phyloP scores from a whole-genome alignment of 2,888 invertebrate genomes.

The Philaethria dido region DNA sequence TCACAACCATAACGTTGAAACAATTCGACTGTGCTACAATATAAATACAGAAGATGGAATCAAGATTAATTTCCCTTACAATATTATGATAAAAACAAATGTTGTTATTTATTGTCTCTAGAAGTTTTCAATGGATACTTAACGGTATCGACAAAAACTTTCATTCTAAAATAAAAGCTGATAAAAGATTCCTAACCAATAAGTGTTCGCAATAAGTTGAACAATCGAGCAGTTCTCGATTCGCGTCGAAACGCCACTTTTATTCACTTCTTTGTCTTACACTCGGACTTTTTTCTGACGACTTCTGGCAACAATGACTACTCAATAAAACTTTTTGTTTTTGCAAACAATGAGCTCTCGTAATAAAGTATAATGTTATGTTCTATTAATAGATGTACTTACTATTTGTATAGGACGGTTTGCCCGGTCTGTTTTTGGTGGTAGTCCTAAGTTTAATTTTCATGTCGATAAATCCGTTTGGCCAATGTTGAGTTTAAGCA shows the following conservation, averaged over 20 bases:
- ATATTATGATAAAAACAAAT: neutral
- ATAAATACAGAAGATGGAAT: neutral
- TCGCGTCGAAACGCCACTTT: slow-evolving; percentile 25
- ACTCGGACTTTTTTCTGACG: slow-evolving; percentile 3
- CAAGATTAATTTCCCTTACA: neutral
- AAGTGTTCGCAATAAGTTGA: slow-evolving; percentile 31
- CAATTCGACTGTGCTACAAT: too few relatives aligned
- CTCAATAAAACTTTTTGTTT: neutral
- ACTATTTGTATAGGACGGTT: too few relatives aligned
- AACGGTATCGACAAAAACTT: slow-evolving; percentile 30
- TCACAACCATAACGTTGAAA: too few relatives aligned
- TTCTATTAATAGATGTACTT: neutral
- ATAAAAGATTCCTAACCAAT: slow-evolving; percentile 32
- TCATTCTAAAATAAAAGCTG: slow-evolving; percentile 22
- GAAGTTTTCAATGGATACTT: slow-evolving; percentile 5
- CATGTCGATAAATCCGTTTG: too few relatives aligned
- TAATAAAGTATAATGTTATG: neutral
- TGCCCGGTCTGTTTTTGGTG: too few relatives aligned
- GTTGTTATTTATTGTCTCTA: neutral
- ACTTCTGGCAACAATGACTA: slow-evolving; percentile 11
- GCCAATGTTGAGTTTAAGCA: too few relatives aligned
- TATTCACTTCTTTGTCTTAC: slow-evolving; percentile 25
- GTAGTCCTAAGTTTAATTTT: too few relatives aligned
- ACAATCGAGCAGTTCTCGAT: slow-evolving; percentile 23
- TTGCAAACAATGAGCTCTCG: neutral